Evolutionary conservation across 2,113 vertebrate species (phyloP).

Genomic region (Halichoeres trimaculatus): DNA sequence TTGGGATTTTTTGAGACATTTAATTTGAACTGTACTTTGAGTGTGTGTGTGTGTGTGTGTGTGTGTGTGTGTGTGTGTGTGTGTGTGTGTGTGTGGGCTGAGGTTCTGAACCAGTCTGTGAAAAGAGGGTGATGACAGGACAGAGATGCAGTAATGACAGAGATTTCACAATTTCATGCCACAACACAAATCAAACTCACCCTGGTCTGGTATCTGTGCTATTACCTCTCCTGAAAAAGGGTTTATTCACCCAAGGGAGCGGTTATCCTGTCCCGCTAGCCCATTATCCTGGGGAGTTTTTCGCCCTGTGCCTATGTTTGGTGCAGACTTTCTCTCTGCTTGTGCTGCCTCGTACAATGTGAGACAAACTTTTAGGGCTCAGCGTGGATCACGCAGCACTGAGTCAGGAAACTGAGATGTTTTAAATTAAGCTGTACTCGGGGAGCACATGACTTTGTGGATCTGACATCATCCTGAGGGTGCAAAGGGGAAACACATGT

Average conservation of each 20-base stretch:
- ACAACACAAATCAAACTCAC: slow-evolving; percentile 65
- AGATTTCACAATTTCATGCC: slow-evolving; percentile 61
- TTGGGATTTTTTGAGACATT: slow-evolving; percentile 44
- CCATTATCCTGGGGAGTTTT: slow-evolving; percentile 49
- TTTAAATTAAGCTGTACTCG: slow-evolving; percentile 75
- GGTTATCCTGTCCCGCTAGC: slow-evolving; percentile 55
- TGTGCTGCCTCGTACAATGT: slow-evolving; percentile 8
- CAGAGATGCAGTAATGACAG: slow-evolving; percentile 61
- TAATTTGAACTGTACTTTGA: slow-evolving; percentile 48
- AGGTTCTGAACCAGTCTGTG: slow-evolving; percentile 51
- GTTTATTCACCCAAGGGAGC: slow-evolving; percentile 61
- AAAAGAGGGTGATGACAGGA: slow-evolving; percentile 68
- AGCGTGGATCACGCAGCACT: slow-evolving; percentile 26
- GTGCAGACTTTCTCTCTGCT: slow-evolving; percentile 15
- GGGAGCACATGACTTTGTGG: slow-evolving; percentile 69
- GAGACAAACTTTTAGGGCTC: slow-evolving; percentile 14
- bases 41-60: no score
- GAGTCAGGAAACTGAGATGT: slow-evolving; percentile 71
- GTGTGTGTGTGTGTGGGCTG: slow-evolving; percentile 36
- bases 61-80: neutral
- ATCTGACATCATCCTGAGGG: slow-evolving; percentile 75
- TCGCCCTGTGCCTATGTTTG: slow-evolving; percentile 21
- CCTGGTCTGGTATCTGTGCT: slow-evolving; percentile 55
- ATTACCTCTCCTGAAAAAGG: slow-evolving; percentile 59
- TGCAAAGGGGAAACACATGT: slow-evolving; percentile 80